Conservation (phyloP, 2,113 vertebrate genomes). For the Gobiocypris rarus region DNA sequence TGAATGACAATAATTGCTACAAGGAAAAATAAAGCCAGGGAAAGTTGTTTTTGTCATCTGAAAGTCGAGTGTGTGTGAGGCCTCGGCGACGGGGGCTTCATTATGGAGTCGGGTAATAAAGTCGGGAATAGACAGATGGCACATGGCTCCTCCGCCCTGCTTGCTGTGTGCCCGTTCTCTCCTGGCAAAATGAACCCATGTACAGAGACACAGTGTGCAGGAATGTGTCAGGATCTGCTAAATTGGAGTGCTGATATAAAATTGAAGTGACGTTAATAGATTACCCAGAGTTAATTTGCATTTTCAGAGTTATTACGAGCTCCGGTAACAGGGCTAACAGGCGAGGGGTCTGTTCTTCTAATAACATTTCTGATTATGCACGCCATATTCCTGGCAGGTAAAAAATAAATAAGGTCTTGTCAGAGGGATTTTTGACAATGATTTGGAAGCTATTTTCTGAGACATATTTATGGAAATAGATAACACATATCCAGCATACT, state of each 20-base stretch:
- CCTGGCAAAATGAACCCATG: slow-evolving; percentile 71
- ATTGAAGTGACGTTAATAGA: slow-evolving; percentile 80
- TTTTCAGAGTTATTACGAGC: slow-evolving; percentile 73
- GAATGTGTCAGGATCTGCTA: slow-evolving; percentile 74
- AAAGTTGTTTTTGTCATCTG: slow-evolving; percentile 68
- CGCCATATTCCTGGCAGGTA: slow-evolving; percentile 69
- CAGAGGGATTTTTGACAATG: slow-evolving; percentile 69
- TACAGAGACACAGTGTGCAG: slow-evolving; percentile 54
- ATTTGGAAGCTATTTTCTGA: slow-evolving; percentile 60
- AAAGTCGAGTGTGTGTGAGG: slow-evolving; percentile 42
- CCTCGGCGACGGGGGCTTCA: slow-evolving; percentile 69
- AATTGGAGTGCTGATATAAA: slow-evolving; percentile 76
- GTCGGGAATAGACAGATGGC: slow-evolving; percentile 73
- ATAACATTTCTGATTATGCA: slow-evolving; percentile 77
- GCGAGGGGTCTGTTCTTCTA: slow-evolving; percentile 66
- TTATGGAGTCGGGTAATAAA: slow-evolving; percentile 76
- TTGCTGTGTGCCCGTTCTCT: slow-evolving; percentile 61
- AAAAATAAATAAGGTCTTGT: slow-evolving; percentile 73
- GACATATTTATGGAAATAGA: slow-evolving; percentile 49
- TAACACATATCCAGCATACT: neutral
- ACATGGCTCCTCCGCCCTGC: slow-evolving; percentile 59
- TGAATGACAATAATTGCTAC: slow-evolving; percentile 74
- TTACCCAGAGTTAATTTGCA: slow-evolving; percentile 79
- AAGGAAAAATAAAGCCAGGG: slow-evolving; percentile 67
- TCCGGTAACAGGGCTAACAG: slow-evolving; percentile 69